Conservation (phyloP, 2,113 vertebrate species). For the Polypterus senegalus region DNA sequence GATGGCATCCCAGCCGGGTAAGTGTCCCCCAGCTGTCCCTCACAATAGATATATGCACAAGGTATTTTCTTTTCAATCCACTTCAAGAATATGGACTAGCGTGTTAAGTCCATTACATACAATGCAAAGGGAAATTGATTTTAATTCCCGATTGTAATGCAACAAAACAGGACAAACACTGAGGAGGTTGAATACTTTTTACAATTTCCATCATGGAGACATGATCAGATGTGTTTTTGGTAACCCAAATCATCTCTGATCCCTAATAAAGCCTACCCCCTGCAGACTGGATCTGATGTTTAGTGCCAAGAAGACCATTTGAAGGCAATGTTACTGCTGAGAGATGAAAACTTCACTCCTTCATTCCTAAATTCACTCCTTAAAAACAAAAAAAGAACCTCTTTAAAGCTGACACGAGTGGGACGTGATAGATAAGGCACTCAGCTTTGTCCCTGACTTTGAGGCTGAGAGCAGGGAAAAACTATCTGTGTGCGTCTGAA, state of each 20-base stretch:
- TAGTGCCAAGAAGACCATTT: not conserved
- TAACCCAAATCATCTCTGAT: not conserved
- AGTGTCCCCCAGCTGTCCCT: too few relatives aligned
- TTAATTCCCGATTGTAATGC: too few relatives aligned
- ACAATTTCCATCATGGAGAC: not conserved
- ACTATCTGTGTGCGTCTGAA: not conserved
- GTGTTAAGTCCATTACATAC: too few relatives aligned
- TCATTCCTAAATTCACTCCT: not conserved
- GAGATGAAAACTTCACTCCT: constrained; percentile 4
- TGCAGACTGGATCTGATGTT: not conserved
- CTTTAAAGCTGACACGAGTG: not conserved
- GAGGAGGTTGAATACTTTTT: not conserved
- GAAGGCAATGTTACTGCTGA: not conserved
- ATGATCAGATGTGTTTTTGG: constrained; percentile 2
- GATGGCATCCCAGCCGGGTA: too few relatives aligned
- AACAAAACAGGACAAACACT: too few relatives aligned
- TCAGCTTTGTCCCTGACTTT: not conserved
- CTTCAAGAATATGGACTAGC: too few relatives aligned
- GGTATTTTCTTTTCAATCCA: too few relatives aligned
- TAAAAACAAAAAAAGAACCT: not conserved
- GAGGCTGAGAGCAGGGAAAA: not conserved
- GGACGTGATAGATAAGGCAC: not conserved
- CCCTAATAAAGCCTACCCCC: not conserved
- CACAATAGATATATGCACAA: too few relatives aligned
- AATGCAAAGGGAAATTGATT: too few relatives aligned